Evolutionary conservation across 1,140 invertebrate species (phyloP), one percentile per base, ranked within the genome.

Genomic region (Sycobia sp.): DNA sequence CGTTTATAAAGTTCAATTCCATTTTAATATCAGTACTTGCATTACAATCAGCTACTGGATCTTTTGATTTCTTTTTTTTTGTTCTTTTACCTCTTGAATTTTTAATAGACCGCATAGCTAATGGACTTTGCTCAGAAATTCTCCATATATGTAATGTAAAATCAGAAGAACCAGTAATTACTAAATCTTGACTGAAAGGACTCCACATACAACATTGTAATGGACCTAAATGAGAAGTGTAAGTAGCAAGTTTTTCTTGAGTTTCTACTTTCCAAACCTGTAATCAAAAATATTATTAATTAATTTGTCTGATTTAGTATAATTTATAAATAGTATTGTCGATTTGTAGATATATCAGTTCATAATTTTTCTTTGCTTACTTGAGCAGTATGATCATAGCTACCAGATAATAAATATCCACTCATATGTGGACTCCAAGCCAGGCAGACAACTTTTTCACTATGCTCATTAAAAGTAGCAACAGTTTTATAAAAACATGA

Each of bases 391-490:
- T 80, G 76, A 76, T 92, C 90, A 67, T 88, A 88, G 22, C 89
- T 89, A 5, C 85, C 86, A 11, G 90, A 88, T 9, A 89, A 76
- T n/a, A 94, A 76, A 38, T 83, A 77, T 8, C 84, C 87, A 58
- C 87, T 87, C 10, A 82, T 72, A 72, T 91, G 89, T 4, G 89
- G 89, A 79, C 85, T 91, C 92, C 92, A 94, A 4, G 82, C 80
- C 10, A 93, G 62, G 50, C 84, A 80, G 1, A 87, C 84, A 16
- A 92, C 84, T 38, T 84, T 77, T 0, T 79, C 74, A 23, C 65
- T 75, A 69, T 92, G 91, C 1, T 87, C 88, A 2, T 69, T 75
- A 50, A 92, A 78, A 7, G 74, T 81, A 18, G 84, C 82, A 67
- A 84, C 79, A 10, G 73, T 67, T 64, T 79, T 78, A 23, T 84